A percentile compares a stretch with the other conserved stretches of the same genome.
Evolutionary conservation across 2,888 invertebrate species (phyloP).

Genomic region (Aspidiotus rigidus): DNA sequence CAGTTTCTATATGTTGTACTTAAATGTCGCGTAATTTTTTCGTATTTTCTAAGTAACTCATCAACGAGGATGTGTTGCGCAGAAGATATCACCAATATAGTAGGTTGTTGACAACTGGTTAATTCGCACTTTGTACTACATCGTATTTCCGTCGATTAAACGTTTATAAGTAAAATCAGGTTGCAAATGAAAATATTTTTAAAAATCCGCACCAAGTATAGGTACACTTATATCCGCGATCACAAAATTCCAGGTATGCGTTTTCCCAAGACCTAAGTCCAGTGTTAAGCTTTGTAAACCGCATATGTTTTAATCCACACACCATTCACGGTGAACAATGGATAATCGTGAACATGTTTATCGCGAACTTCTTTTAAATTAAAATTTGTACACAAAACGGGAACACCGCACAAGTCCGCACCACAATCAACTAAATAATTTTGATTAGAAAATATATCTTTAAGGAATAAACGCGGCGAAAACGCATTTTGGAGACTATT

Average conservation of each 20-base stretch:
- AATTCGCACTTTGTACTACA: constrained; percentile 6
- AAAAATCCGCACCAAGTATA: constrained; percentile 25
- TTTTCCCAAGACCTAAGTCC: background rate
- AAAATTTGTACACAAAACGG: no score
- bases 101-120: background rate
- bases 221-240: background rate
- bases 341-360: no score
- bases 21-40: background rate
- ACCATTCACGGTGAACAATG: background rate
- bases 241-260: background rate
- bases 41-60: constrained; percentile 6
- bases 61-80: constrained; percentile 30
- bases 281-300: background rate
- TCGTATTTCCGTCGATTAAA: constrained; percentile 34
- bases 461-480: background rate
- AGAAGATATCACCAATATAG: background rate
- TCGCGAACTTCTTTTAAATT: background rate
- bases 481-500: no score
- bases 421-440: background rate
- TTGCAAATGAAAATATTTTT: constrained; percentile 30
- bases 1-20: no score
- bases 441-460: background rate
- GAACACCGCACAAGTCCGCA: background rate
- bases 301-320: background rate
- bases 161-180: constrained; percentile 24